Conservation (phyloP, 2,113 vertebrate species). For the Gavialis gangeticus region DNA sequence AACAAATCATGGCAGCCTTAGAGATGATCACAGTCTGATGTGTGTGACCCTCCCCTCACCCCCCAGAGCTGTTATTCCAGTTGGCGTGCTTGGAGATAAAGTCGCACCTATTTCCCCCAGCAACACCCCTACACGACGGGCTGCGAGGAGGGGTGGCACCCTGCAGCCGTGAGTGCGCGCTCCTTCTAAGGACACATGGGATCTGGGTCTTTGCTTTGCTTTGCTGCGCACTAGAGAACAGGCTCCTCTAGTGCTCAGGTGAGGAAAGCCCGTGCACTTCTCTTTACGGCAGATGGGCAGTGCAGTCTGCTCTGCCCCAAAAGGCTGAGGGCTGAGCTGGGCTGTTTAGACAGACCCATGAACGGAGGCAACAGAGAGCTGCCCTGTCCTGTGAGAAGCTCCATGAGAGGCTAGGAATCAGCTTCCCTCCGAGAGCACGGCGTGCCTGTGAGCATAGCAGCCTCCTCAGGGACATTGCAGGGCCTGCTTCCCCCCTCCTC, state of each 20-base stretch:
- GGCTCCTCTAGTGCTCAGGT: not conserved
- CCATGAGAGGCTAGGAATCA: not conserved
- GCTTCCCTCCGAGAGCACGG: not conserved
- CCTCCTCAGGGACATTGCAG: not conserved
- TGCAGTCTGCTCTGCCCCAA: not conserved
- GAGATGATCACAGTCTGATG: not conserved
- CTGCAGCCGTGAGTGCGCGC: not conserved
- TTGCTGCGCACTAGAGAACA: no score
- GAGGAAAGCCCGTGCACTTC: not conserved
- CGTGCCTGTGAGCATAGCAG: not conserved
- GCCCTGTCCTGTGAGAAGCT: not conserved
- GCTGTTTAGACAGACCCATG: not conserved
- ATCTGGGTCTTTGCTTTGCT: not conserved
- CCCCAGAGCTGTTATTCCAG: not conserved
- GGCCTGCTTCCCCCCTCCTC: not conserved
- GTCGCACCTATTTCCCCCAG: not conserved
- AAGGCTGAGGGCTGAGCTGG: not conserved
- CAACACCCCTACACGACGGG: not conserved
- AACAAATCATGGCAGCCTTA: not conserved
- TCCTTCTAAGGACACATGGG: not conserved
- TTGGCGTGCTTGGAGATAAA: not conserved
- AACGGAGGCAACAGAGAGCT: not conserved
- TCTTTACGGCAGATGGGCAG: not conserved
- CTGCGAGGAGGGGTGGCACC: not conserved
- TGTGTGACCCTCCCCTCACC: not conserved